Conservation (phyloP, 2,113 vertebrate species). For the Nannobrachium achirus region DNA sequence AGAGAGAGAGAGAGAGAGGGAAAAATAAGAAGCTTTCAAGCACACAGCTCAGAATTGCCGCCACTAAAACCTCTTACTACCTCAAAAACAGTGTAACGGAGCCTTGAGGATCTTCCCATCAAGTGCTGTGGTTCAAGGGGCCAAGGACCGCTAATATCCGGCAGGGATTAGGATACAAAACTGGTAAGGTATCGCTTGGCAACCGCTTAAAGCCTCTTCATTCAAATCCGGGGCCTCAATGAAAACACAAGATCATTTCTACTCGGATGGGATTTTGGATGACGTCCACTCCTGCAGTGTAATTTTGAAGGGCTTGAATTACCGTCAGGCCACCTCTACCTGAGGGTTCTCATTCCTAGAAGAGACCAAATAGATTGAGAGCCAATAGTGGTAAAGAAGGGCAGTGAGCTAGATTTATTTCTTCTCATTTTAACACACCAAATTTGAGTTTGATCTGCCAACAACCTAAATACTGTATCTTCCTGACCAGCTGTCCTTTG, state of each 20-base stretch:
- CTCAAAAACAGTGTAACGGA: constrained; percentile 21
- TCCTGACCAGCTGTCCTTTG: background rate
- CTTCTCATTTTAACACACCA: background rate
- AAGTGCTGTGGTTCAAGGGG: constrained; percentile 43
- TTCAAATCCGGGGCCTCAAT: constrained; percentile 47
- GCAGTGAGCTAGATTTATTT: background rate
- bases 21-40: constrained; percentile 3
- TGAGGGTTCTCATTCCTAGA: constrained; percentile 14
- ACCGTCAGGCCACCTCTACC: constrained; percentile 12
- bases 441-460: background rate
- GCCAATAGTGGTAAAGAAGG: too few relatives aligned
- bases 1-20: background rate
- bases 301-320: constrained; percentile 41
- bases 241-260: constrained; percentile 46
- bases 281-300: constrained; percentile 3
- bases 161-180: constrained; percentile 44
- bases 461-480: background rate
- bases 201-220: constrained; percentile 35
- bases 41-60: constrained; percentile 31
- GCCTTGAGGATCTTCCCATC: constrained; percentile 27
- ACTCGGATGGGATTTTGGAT: constrained; percentile 42
- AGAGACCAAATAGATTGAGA: constrained; percentile 4
- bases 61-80: constrained; percentile 12
- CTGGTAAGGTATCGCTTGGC: constrained; percentile 41
- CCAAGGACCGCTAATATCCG: constrained; percentile 48